Evolutionary conservation across 2,797 vertebrate genomes (phyloP), one percentile per base, ranked within the genome.

Genomic region (Helostoma temminkii): DNA sequence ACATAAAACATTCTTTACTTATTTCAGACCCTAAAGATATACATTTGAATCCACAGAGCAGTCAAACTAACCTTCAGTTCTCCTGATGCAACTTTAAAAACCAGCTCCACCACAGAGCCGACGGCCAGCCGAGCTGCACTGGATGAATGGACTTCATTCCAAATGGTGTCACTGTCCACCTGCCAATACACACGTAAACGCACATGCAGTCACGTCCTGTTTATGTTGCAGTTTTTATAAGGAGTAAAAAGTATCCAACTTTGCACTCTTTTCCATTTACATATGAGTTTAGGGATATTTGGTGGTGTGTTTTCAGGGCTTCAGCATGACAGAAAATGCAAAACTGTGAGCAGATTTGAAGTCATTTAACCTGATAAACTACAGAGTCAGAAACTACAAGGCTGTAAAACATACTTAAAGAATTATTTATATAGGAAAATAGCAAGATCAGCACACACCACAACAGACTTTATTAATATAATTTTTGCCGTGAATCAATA

Each of bases 101-200:
- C 96, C 9, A 99, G 94, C 89, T 99, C 98, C 46, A 97, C 94
- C 71, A 99, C 97, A 0, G 96, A 99, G 66, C 98, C 98, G 62
- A 97, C 98, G 0, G 98, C 98, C 84, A 99, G 92, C 26, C 98
- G 96, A 60, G 97, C 97, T 0, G 98, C 98, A 0, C 96, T 96
- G 0, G 97, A 97, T 0, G 97, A 99, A 85, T 99, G 98, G 25
- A 98, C 95, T 79, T 99, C 98, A 0, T 98, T 99, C 98, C 98
- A 99, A 75, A 99, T 98, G 26, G 98, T 99, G 93, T 99, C 98
- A 18, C 95, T 99, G 94, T 99, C 98, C n/a, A 99, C 97, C 97
- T 98, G 92, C 21, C 21, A 50, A 69, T 66, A 74, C 46, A 69
- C 46, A 73, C 16, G 24, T 21, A 37, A 19, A 58, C 3, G 49